Base-by-base conservation (phyloP, 2,113 vertebrate genomes). In the Asarcornis scutulata region DNA sequence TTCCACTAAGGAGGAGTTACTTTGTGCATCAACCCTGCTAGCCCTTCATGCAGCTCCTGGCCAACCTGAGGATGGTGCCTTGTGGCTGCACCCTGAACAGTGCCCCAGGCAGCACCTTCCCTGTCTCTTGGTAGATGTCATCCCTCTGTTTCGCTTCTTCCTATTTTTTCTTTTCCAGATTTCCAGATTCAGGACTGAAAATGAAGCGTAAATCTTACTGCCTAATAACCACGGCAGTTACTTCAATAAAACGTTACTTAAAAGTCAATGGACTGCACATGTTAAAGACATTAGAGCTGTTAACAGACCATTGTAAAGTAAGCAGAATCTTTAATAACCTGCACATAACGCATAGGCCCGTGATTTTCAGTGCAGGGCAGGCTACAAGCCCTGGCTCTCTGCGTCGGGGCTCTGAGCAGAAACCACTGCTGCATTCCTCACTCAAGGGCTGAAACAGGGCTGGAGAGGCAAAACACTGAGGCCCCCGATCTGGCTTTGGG, bases 141-240 rank as follows among this genome's bases (percentile, higher is more conserved):
- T 90, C 67, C 53, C 40, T 77, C 60, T 90, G 77, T 81, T 81
- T 79, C 76, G 84, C 38, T 31, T 82, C 48, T 17, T 25, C 23
- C 58, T 42, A 32, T 48, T 71, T 27, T 27, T 50, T 53, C 34
- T 89, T 86, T 55, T 66, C 95, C 94, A 95, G 94, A 88, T 95
- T 97, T 97, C 97, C 97, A 98, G 95, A 97, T 95, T 97, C 89
- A 87, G 91, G 97, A 96, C 97, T 96, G 97, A 98, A 98, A 98
- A 98, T 97, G 98, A 98, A 98, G 98, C 98, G 97, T 98, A 98
- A 98, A 98, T 98, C 98, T 98, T 98, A 98, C 97, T 92, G 98
- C 97, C 98, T 98, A 98, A 98, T 98, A 98, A 98, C 98, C 97
- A 80, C 97, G 97, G 97, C 98, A 98, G 97, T 97, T 98, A 97